phyloP scores from a whole-genome alignment of 2,797 vertebrate species.

The Dendrocincla tyrannina region DNA sequence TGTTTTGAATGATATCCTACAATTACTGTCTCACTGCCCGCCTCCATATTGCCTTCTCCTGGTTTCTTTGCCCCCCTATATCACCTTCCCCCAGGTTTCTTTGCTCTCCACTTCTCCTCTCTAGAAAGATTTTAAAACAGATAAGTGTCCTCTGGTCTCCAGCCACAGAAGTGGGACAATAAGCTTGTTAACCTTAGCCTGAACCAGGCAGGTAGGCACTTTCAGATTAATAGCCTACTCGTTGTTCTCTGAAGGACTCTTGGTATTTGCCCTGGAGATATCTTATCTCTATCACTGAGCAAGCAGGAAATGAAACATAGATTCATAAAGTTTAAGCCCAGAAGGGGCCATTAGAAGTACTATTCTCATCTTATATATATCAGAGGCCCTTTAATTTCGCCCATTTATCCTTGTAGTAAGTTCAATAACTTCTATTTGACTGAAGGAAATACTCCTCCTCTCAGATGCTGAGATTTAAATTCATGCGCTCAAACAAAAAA shows the following conservation, averaged over 20 bases:
- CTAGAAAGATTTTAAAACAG: neutral
- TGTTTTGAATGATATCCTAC: neutral
- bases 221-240: slow-evolving; percentile 51
- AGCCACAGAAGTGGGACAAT: slow-evolving; percentile 5
- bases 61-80: neutral
- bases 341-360: slow-evolving; percentile 50
- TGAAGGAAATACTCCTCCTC: slow-evolving; percentile 14
- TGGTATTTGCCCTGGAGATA: slow-evolving; percentile 43
- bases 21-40: neutral
- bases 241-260: slow-evolving; percentile 53
- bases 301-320: slow-evolving; percentile 69
- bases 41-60: neutral
- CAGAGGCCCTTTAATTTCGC: slow-evolving; percentile 58
- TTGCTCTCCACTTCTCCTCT: neutral
- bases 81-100: neutral
- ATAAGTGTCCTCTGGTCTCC: slow-evolving; percentile 27
- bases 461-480: slow-evolving; percentile 26
- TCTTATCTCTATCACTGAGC: slow-evolving; percentile 52
- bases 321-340: slow-evolving; percentile 68
- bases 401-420: slow-evolving; percentile 45
- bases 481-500: neutral
- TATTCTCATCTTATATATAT: slow-evolving; percentile 35
- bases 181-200: slow-evolving; percentile 62
- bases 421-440: slow-evolving; percentile 53
- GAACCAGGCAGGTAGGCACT: slow-evolving; percentile 49